Percentiles rank a stretch among this genome's conserved stretches.
These are phyloP conservation scores for Sialis lutaria DNA, from an alignment of 2,888 invertebrate genomes.

Conservation along the genomic window DNA sequence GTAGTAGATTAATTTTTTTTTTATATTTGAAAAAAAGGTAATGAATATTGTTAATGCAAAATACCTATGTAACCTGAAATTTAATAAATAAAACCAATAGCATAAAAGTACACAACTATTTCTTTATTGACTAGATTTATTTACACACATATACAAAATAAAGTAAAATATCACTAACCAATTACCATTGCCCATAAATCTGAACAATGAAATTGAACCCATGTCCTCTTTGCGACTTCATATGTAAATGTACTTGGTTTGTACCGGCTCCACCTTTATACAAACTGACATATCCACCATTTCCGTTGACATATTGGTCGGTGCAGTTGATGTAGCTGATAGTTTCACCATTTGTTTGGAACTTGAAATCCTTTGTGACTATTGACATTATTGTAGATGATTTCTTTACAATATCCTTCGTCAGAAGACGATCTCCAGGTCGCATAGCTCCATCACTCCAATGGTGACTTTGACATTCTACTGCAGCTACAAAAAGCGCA, in stretches of 20 bases:
- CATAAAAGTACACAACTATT: no score
- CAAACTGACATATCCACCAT: slow-evolving; percentile 25
- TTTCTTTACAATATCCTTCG: slow-evolving; percentile 14
- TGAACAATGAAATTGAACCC: slow-evolving; percentile 27
- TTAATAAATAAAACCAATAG: no score
- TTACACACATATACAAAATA: no score
- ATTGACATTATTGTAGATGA: slow-evolving; percentile 15
- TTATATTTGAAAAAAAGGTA: no score
- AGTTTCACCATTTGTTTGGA: slow-evolving; percentile 11
- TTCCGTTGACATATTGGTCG: slow-evolving; percentile 25
- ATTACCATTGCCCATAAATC: slow-evolving; percentile 18
- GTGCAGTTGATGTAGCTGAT: slow-evolving; percentile 23
- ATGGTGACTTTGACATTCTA: slow-evolving; percentile 12
- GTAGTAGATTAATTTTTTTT: no score
- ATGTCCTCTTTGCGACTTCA: slow-evolving; percentile 26
- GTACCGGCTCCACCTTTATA: slow-evolving; percentile 23
- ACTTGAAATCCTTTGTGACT: slow-evolving; percentile 14
- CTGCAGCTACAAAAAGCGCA: background rate
- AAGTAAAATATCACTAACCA: no score
- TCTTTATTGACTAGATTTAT: no score
- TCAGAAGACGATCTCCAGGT: slow-evolving; percentile 12
- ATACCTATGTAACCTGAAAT: no score
- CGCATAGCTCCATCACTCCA: slow-evolving; percentile 12
- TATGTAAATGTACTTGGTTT: slow-evolving; percentile 20
- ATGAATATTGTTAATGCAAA: no score